phyloP scores from a whole-genome alignment of 2,888 invertebrate genomes.

The Chaitophorus viminalis region DNA sequence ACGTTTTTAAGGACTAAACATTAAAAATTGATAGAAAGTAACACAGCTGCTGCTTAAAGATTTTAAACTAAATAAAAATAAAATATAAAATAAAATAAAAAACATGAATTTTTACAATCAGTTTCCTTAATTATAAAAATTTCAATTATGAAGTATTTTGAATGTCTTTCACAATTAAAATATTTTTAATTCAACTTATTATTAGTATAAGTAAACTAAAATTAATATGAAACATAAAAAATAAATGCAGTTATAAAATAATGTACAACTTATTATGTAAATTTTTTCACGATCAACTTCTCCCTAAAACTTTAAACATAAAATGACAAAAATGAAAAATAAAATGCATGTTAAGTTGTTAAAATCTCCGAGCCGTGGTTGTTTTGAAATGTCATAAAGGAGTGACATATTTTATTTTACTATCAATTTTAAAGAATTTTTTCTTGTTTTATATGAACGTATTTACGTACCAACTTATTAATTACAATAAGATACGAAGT shows the following conservation, averaged over 20 bases:
- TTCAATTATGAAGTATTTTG: slow-evolving; percentile 6
- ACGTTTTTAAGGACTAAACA: slow-evolving; percentile 1
- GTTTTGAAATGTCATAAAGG: not conserved
- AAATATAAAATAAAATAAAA: no score
- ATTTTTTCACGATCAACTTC: not conserved
- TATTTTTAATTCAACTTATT: slow-evolving; percentile 1
- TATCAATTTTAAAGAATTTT: no score
- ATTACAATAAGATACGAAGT: no score
- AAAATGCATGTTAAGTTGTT: not conserved
- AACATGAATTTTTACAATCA: no score
- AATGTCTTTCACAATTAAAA: slow-evolving; percentile 28
- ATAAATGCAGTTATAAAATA: slow-evolving; percentile 28
- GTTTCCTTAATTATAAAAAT: slow-evolving; percentile 2
- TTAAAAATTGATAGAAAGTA: not conserved
- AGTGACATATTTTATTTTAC: no score
- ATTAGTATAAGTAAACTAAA: slow-evolving; percentile 24
- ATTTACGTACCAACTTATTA: no score
- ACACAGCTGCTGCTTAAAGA: not conserved
- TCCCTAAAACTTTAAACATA: not conserved
- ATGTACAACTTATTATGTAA: slow-evolving; percentile 16
- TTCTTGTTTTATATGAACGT: no score
- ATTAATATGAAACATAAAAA: slow-evolving; percentile 26
- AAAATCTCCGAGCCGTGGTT: not conserved
- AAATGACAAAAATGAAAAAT: slow-evolving; percentile 8
- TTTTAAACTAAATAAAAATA: not conserved